Evolutionary conservation across 2,113 vertebrate genomes (phyloP), one percentile per base, ranked within the genome.

Genomic region (Etia nguti): DNA sequence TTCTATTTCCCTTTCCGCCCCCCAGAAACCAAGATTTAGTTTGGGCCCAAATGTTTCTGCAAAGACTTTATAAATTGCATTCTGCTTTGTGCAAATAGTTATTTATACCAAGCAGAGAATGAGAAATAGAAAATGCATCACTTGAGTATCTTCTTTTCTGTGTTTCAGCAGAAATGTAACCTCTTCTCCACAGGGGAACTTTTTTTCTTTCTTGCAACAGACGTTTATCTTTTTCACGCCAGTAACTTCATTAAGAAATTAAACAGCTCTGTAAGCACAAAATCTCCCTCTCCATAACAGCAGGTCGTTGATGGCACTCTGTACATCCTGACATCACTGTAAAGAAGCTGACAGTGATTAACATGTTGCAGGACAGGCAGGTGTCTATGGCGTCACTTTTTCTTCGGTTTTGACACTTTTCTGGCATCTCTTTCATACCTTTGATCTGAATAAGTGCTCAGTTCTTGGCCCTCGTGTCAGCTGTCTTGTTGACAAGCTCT

Each of bases 401-500:
- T 36, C 62, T 62, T 38, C 3, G 38, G 84, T 77, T 80, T 20
- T 16, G 65, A 85, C 90, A 86, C 46, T 86, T 91, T 86, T 62
- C 80, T 92, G 88, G 89, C 90, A 55, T 83, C 84, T n/a, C 41
- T 80, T 88, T 88, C 86, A 82, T 83, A 84, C 88, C 68, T 85
- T 93, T 90, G 38, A 88, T 90, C 57, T 90, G 85, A 91, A 87
- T 85, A 62, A 88, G 75, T n/a, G 41, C 85, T 77, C 80, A 48
- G 59, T 56, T 80, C 56, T 77, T 56, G 80, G 56, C 86, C 57
- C 87, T 73, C 34, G 18, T 85, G 24, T 82, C 57, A 43, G 34
- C 73, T 86, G 85, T 60, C 89, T 87, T 83, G 81, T 90, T 90
- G 91, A 91, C 88, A 54, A 89, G 81, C 81, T 90, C 70, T 89